Evolutionary conservation across 2,888 invertebrate species (phyloP).

Genomic region (Melipona bicolor): DNA sequence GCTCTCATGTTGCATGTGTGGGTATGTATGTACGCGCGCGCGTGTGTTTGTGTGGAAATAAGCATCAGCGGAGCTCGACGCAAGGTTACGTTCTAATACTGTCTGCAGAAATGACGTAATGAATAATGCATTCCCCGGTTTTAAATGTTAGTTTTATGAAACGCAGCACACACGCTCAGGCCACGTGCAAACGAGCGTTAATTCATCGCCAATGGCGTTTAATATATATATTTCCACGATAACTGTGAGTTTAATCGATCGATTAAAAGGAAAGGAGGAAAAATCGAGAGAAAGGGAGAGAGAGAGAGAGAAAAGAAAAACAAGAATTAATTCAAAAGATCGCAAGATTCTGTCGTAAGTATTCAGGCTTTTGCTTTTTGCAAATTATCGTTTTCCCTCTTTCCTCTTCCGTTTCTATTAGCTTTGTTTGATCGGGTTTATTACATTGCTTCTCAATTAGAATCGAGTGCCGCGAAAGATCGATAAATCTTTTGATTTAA

Average conservation of each 20-base stretch:
- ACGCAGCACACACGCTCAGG: constrained; percentile 30
- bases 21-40: background rate
- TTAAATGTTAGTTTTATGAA: constrained; percentile 61
- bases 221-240: constrained; percentile 18
- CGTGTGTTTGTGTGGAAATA: constrained; percentile 41
- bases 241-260: constrained; percentile 33
- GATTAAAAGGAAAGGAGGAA: background rate
- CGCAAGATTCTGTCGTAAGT: constrained; percentile 6
- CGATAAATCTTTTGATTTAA: background rate
- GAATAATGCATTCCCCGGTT: constrained; percentile 60
- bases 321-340: background rate
- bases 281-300: no score
- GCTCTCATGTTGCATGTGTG: no score
- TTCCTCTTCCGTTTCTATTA: no score
- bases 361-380: background rate
- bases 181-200: constrained; percentile 29
- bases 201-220: constrained; percentile 23
- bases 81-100: constrained; percentile 72
- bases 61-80: constrained; percentile 49
- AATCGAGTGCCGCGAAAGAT: background rate
- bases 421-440: background rate
- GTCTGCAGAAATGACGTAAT: constrained; percentile 62
- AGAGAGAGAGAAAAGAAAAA: no score
- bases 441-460: background rate
- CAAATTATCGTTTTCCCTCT: no score